Conservation (phyloP, 1,140 invertebrate species). For the Zaprionus nigranus region DNA sequence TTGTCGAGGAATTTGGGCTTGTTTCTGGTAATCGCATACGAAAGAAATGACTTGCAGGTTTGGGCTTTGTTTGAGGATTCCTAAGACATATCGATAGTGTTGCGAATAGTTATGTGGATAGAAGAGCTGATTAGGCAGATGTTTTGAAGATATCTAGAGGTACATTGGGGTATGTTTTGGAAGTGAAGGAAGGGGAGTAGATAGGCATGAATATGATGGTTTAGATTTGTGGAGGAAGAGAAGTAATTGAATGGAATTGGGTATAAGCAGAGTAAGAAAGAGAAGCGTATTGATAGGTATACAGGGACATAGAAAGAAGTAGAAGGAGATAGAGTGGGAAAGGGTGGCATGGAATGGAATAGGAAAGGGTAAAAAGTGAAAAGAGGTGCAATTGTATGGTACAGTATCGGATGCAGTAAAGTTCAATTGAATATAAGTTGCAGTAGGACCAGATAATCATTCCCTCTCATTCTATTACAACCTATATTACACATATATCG, state of each 20-base stretch:
- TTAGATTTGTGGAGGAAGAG: too few relatives aligned
- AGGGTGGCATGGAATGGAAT: background rate
- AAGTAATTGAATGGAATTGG: too few relatives aligned
- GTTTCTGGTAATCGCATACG: constrained; percentile 6
- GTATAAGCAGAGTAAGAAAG: too few relatives aligned
- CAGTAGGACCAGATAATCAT: background rate
- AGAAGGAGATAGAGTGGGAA: background rate
- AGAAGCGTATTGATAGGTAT: too few relatives aligned
- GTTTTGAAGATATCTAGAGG: background rate
- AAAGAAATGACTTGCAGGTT: background rate
- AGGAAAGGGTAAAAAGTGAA: background rate
- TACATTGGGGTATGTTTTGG: background rate
- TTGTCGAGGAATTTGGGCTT: constrained; percentile 10
- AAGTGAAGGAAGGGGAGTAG: too few relatives aligned
- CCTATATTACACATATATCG: too few relatives aligned
- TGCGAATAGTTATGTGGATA: background rate
- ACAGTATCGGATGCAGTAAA: background rate
- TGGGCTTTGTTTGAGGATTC: background rate
- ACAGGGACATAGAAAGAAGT: too few relatives aligned
- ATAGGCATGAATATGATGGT: too few relatives aligned
- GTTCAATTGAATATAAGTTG: background rate
- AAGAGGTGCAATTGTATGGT: background rate
- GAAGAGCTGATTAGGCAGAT: background rate
- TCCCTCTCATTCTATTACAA: too few relatives aligned
- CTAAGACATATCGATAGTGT: background rate